Evolutionary conservation across 2,113 vertebrate genomes (phyloP).

Genomic region (Corapipo altera): DNA sequence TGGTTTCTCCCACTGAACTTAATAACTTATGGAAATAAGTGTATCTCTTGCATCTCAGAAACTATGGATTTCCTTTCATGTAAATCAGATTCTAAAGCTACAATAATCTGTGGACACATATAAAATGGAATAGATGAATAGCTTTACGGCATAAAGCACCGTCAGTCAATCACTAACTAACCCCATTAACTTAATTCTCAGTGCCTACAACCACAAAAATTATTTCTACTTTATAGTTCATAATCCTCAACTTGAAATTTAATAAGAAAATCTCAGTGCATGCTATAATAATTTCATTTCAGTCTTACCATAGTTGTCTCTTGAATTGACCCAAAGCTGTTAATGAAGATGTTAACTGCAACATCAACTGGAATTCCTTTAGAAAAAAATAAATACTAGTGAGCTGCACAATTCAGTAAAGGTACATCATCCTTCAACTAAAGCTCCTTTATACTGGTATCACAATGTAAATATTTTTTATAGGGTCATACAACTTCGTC

Average conservation of each 20-base stretch:
- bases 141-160: not conserved
- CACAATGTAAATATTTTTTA: not conserved
- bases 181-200: not conserved
- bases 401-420: not conserved
- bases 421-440: not conserved
- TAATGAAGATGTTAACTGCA: conserved; percentile 98
- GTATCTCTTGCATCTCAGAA: not conserved
- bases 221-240: not conserved
- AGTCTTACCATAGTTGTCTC: conserved; percentile 97
- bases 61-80: not conserved
- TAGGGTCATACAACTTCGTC: not conserved
- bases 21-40: not conserved
- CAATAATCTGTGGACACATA: not conserved
- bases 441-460: not conserved
- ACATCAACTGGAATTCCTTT: conserved; percentile 96
- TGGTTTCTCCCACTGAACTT: not conserved
- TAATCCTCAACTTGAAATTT: not conserved
- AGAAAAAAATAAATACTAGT: conserved; percentile 14
- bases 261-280: not conserved
- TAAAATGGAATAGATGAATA: not conserved
- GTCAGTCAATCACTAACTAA: not conserved
- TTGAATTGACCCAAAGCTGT: conserved; percentile 99
- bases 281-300: not conserved
- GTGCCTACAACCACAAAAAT: not conserved
- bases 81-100: not conserved